Conservation (phyloP, 2,797 vertebrate genomes). For the Corythornis leucogaster region DNA sequence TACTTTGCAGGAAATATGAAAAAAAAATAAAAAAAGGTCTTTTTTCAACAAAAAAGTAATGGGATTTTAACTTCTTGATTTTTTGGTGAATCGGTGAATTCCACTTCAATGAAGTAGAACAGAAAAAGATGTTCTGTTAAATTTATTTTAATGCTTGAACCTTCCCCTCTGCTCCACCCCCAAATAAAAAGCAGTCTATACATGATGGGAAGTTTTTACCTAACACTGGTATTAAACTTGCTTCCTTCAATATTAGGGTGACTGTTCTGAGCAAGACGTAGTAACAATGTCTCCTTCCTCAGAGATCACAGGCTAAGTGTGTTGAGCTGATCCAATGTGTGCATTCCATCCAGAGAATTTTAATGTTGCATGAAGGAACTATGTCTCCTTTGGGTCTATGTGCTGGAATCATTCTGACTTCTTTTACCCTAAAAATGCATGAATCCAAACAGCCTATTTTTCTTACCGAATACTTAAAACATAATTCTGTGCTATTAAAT, state of each 20-base stretch:
- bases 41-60: not conserved
- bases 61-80: not conserved
- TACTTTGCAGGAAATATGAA: not conserved
- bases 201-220: not conserved
- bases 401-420: not conserved
- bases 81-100: not conserved
- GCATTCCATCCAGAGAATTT: not conserved
- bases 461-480: not conserved
- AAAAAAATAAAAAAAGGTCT: not conserved
- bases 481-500: not conserved
- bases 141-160: not conserved
- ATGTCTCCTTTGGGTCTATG: not conserved
- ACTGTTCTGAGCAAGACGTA: not conserved
- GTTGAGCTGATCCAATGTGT: not conserved
- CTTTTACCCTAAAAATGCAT: not conserved
- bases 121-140: not conserved
- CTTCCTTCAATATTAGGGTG: not conserved
- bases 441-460: not conserved
- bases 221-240: not conserved
- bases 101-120: not conserved
- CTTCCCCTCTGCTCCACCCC: rapidly evolving
- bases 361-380: not conserved
- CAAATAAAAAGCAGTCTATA: not conserved
- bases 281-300: not conserved
- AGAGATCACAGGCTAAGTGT: not conserved